Evolutionary conservation across 2,113 vertebrate genomes (phyloP), one percentile per base, ranked within the genome.

Genomic region (Charadrius vociferus): DNA sequence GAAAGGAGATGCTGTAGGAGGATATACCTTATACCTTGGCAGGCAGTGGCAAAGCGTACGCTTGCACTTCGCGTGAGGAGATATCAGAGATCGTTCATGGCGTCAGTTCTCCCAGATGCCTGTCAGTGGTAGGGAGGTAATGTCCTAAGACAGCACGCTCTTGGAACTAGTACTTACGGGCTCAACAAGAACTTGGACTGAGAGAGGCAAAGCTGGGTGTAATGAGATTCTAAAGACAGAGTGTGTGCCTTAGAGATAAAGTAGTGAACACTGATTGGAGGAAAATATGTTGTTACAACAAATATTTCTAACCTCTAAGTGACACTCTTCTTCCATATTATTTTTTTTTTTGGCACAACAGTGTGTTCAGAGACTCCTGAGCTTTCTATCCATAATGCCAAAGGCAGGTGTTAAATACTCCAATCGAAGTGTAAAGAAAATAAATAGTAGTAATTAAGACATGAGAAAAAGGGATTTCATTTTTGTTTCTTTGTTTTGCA

Each of bases 221-320:
- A 14, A 73, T 9, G 62, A 50, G 75, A n/a, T 56, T 86, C 85
- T 70, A 34, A 32, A 75, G 92, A 91, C 80, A 82, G 93, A 89
- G 96, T 5, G 95, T 74, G 95, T 97, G 96, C 96, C 97, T 98
- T 97, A 93, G 96, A 97, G 95, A 90, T 87, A 55, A 92, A 83
- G 95, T 91, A 95, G 95, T 94, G 96, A 98, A 83, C 94, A 88
- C 87, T 95, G 92, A 92, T 41, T 62, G 96, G 94, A 93, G 93
- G 93, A 63, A 88, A 90, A 94, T 32, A 79, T 5, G 55, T 86
- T 88, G 87, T 88, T 78, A 91, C 70, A 62, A 93, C 92, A 89
- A 55, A 53, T 50, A 83, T 84, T 92, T 97, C 95, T 86, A 59
- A 90, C 90, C 90, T 97, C 85, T 90, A 81, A 89, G 94, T 70